Conservation (phyloP, 1,140 invertebrate genomes). For the Ceratina australensis region DNA sequence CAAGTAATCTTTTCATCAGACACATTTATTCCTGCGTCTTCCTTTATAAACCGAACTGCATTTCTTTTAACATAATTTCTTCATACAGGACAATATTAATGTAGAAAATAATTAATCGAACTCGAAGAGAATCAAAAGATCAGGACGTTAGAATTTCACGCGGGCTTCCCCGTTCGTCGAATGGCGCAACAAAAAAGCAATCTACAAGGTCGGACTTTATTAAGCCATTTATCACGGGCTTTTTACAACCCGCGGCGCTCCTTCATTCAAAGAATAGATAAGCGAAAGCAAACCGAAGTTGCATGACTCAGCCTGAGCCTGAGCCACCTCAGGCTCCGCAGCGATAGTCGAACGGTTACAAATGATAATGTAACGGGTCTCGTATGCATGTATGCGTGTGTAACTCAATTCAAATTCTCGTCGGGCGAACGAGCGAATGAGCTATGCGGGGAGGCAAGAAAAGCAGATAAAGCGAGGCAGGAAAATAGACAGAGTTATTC, state of each 20-base stretch:
- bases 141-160: neutral
- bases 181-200: neutral
- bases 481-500: constrained; percentile 25
- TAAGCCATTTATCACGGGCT: constrained; percentile 21
- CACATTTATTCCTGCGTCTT: too few species aligned
- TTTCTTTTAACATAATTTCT: too few species aligned
- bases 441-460: neutral
- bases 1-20: neutral
- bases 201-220: constrained; percentile 25
- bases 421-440: neutral
- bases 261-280: neutral
- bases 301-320: constrained; percentile 11
- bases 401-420: constrained; percentile 8
- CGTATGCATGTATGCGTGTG: too few species aligned
- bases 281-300: neutral
- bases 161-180: neutral
- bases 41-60: too few species aligned
- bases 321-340: too few species aligned
- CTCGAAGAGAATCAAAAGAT: neutral
- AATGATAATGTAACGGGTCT: neutral
- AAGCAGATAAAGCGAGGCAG: neutral
- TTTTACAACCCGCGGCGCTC: too few species aligned
- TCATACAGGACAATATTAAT: too few species aligned
- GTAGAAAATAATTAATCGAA: too few species aligned
- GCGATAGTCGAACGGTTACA: neutral